Base-by-base conservation (phyloP, 2,888 invertebrate genomes). In the Drosophila birchii region DNA sequence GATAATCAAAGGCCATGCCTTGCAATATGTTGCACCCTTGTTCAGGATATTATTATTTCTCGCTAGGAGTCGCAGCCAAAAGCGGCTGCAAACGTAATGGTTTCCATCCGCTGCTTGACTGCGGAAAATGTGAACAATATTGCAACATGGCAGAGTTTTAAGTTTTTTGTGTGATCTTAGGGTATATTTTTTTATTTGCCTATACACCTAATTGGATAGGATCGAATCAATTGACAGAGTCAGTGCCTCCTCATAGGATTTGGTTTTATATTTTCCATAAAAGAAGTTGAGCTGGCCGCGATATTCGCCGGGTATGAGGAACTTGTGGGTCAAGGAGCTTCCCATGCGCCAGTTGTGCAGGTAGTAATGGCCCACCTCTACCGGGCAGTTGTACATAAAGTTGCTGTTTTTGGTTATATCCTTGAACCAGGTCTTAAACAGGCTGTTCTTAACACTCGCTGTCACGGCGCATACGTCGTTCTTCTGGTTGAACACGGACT, bases 1-100 rank as follows among this genome's bases (percentile, higher is more conserved):
- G 79, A 81, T 81, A 86, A 84, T 84, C 87, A 79, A 62, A 29
- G 72, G 60, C 61, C 69, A 20, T 60, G 61, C 58, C 75, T 58
- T 75, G 79, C 86, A 82, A 85, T 86, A 87, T 87, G 86, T 74
- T 87, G 86, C 88, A 70, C 58, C 70, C 76, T 68, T 87, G 86
- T 85, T 71, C 75, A 76, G 80, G 88, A 87, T 85, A 80, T 82
- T 81, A 87, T 89, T 87, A 81, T 79, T 75, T 75, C 61, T 63
- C 38, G 44, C 58, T 60, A 66, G 68, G 75, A 73, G 66, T 66
- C 66, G 74, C 56, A 26, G 61, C 43, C 70, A 63, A 68, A 58
- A 63, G 68, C 60, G 60, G 63, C 38, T 67, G 64, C 76, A 76
- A 55, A 73, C 62, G 34, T 59, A 69, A 72, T 68, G 71, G 76